Evolutionary conservation across 2,113 vertebrate species (phyloP).

Genomic region (Gracilinanus agilis): DNA sequence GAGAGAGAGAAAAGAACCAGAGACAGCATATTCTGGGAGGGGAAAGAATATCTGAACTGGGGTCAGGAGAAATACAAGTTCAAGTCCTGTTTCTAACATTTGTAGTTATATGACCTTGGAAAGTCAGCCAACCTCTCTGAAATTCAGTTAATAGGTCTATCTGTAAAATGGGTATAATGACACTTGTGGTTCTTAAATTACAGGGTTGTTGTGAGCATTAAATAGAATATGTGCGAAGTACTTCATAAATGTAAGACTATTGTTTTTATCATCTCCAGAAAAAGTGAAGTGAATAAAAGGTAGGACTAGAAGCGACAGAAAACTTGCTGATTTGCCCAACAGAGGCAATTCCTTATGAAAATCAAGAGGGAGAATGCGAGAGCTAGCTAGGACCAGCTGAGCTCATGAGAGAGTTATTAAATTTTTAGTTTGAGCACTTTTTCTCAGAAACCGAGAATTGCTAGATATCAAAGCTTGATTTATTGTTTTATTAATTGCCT

Average conservation of each 20-base stretch:
- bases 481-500: background rate
- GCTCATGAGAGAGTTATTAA: background rate
- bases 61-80: background rate
- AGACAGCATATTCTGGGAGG: background rate
- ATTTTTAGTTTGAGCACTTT: background rate
- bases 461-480: background rate
- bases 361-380: background rate
- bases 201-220: background rate
- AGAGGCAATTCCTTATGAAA: background rate
- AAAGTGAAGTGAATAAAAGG: background rate
- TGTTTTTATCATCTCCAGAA: background rate
- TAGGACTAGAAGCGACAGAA: background rate
- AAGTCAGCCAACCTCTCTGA: background rate
- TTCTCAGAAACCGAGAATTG: background rate
- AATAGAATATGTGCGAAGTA: background rate
- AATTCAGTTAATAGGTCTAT: background rate
- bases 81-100: background rate
- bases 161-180: background rate
- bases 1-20: background rate
- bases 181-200: background rate
- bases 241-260: background rate
- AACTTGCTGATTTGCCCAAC: background rate
- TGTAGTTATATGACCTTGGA: background rate
- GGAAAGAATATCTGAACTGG: background rate
- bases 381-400: background rate